Evolutionary conservation across 2,797 vertebrate genomes (phyloP).

Genomic region (Anabas testudineus): DNA sequence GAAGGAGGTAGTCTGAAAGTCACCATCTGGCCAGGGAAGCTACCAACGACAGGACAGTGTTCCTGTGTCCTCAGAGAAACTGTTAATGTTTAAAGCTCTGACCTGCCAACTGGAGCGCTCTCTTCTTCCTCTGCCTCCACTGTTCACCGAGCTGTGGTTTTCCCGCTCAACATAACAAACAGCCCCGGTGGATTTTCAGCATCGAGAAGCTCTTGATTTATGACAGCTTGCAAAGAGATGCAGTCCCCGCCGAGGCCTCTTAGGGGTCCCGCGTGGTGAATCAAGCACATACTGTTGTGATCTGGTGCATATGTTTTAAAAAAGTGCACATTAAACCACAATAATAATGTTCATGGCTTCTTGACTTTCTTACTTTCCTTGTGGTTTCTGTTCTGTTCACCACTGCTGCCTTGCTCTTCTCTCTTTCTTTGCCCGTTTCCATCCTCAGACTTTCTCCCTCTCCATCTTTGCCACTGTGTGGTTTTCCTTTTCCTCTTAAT

Average conservation of each 20-base stretch:
- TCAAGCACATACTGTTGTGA: slow-evolving; percentile 8
- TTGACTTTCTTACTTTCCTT: slow-evolving; percentile 2
- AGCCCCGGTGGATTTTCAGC: slow-evolving; percentile 39
- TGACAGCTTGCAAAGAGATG: slow-evolving; percentile 15
- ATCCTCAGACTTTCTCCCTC: slow-evolving; percentile 27
- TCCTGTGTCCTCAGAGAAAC: slow-evolving; percentile 1
- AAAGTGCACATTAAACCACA: slow-evolving; percentile 26
- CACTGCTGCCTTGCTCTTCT: slow-evolving; percentile 13
- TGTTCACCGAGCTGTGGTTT: slow-evolving; percentile 40
- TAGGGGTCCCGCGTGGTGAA: slow-evolving; percentile 13
- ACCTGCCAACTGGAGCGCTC: slow-evolving; percentile 28
- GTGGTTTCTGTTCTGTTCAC: slow-evolving; percentile 15
- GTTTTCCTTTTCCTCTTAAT: slow-evolving; percentile 42
- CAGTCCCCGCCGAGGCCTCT: slow-evolving; percentile 9
- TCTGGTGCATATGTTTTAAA: slow-evolving; percentile 13
- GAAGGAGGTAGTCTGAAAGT: not conserved
- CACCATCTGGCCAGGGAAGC: not conserved
- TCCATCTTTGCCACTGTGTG: slow-evolving; percentile 32
- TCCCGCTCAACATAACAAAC: slow-evolving; percentile 38
- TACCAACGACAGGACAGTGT: not conserved
- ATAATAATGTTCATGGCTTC: slow-evolving; percentile 29
- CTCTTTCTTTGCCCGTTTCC: slow-evolving; percentile 26
- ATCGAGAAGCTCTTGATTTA: slow-evolving; percentile 50
- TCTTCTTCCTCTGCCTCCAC: slow-evolving; percentile 20
- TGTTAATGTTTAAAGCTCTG: not conserved